Conservation (phyloP, 2,113 vertebrate species). For the Ailuropoda melanoleuca region DNA sequence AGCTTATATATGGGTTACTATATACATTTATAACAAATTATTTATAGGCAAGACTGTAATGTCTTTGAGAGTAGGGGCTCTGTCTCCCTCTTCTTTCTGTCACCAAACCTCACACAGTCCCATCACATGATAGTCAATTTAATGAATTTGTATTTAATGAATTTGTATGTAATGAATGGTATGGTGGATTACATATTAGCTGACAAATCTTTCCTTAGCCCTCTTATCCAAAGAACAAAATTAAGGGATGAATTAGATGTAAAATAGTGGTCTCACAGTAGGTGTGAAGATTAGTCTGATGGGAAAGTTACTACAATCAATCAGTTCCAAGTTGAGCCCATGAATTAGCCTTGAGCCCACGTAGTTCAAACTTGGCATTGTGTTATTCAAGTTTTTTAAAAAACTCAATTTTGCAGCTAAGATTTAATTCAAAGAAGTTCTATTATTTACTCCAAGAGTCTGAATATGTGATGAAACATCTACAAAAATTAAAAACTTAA, state of each 20-base stretch:
- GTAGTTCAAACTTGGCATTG: background rate
- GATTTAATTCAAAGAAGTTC: background rate
- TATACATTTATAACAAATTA: background rate
- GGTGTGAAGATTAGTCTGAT: background rate
- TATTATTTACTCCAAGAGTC: background rate
- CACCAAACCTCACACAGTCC: background rate
- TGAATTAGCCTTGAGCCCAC: background rate
- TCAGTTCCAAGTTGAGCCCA: background rate
- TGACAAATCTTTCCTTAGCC: background rate
- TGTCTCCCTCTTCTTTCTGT: background rate
- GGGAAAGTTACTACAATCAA: background rate
- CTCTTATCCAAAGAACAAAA: background rate
- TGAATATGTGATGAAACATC: background rate
- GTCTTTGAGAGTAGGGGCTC: background rate
- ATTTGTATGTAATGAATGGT: background rate
- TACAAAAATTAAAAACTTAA: background rate
- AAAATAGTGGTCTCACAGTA: background rate
- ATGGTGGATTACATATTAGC: background rate
- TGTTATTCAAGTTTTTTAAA: background rate
- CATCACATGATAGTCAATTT: background rate
- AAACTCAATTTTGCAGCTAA: background rate
- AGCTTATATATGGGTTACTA: background rate
- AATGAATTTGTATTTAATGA: background rate
- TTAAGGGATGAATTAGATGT: background rate
- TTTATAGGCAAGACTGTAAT: background rate